Evolutionary conservation across 2,113 vertebrate species (phyloP), one percentile per base, ranked within the genome.

Genomic region (Ovibos moschatus): DNA sequence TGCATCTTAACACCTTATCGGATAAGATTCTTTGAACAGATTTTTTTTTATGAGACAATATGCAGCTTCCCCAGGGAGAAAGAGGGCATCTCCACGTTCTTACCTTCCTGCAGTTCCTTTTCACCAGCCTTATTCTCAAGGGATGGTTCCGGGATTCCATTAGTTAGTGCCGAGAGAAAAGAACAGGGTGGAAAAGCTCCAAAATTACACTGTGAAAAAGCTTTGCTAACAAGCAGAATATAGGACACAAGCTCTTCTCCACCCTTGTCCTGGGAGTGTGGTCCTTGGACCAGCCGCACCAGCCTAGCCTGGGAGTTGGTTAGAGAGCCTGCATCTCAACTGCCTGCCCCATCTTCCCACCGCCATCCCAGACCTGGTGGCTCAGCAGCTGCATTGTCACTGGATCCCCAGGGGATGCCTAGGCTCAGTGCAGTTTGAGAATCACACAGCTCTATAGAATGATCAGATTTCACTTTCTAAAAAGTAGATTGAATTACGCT

Each of bases 271-370:
- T 57, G 21, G 2, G 71, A 47, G 25, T 40, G 28, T 25, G 27
- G 55, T 19, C n/a, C 79, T 53, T 0, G 5, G 7, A 4, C 74
- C 50, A 17, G n/a, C 7, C 33, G 33, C 23, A 12, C 1, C 4
- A 5, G 30, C 53, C 23, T 5, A 0, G 2, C 47, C 60, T 1
- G 36, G 0, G 33, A 23, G 23, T 36, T 19, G 57, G 15, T 14
- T 55, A 57, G 43, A 88, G n/a, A 81, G 5, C 15, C 40, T 30
- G 67, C 40, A 3, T n/a, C 28, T 67, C 16, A 4, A n/a, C 36
- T 40, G 19, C 40, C 47, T 25, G n/a, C 71, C 40, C 21, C 3
- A 6, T 43, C 12, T 40, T 27, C 12, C 71, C 71, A 27, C 71
- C 3, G 3, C 67, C 21, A n/a, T 7, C 55, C 51, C 40, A 28